phyloP scores from a whole-genome alignment of 92 coral and sea anemone genomes.

The Scolanthus callimorphus region DNA sequence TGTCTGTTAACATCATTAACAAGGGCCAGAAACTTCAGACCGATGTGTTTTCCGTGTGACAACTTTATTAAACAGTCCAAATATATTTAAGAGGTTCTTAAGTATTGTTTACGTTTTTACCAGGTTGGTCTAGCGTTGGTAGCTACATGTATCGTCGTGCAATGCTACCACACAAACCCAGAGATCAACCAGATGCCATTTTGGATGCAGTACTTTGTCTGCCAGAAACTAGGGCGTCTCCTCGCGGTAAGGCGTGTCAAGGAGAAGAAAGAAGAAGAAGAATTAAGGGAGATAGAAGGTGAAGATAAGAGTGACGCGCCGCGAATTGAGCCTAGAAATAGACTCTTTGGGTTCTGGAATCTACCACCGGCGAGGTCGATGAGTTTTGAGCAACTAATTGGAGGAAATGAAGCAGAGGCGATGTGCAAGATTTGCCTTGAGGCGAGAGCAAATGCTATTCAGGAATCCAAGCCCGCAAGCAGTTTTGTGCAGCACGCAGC shows the following conservation, averaged over 20 bases:
- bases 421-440: slow-evolving; percentile 20
- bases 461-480: slow-evolving; percentile 17
- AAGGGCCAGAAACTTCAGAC: too few relatives aligned
- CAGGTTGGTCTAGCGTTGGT: slow-evolving; percentile 87
- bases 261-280: slow-evolving; percentile 19
- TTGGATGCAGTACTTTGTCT: slow-evolving; percentile 70
- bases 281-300: slow-evolving; percentile 11
- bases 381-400: slow-evolving; percentile 19
- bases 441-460: slow-evolving; percentile 5
- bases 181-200: slow-evolving; percentile 76
- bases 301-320: slow-evolving; percentile 1
- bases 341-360: slow-evolving; percentile 25
- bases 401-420: slow-evolving; percentile 18
- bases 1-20: too few relatives aligned
- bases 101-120: background rate
- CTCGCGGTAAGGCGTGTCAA: slow-evolving; percentile 37
- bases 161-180: slow-evolving; percentile 80
- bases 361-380: slow-evolving; percentile 20
- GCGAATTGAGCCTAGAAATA: slow-evolving; percentile 12
- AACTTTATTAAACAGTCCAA: too few relatives aligned
- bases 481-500: slow-evolving; percentile 33
- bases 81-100: too few relatives aligned
- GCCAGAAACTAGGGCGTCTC: slow-evolving; percentile 63
- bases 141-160: slow-evolving; percentile 78
- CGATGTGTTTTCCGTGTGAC: too few relatives aligned